Evolutionary conservation across 2,888 invertebrate species (phyloP).

Genomic region (Hirtodrosophila alboralis): DNA sequence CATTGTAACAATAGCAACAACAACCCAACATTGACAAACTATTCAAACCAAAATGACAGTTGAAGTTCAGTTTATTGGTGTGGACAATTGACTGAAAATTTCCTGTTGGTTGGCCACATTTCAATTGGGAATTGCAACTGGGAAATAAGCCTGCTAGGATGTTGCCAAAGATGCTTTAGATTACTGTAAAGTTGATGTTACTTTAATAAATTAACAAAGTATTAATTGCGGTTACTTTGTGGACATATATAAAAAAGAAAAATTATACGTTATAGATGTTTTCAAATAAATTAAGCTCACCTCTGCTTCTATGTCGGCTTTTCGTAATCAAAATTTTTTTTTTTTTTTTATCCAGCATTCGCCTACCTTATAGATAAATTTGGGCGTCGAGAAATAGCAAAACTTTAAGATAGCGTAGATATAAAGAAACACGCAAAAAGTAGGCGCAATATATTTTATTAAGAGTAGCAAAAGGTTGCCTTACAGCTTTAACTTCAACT

Average conservation of each 20-base stretch:
- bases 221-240: too few species aligned
- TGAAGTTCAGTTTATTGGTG: slow-evolving; percentile 19
- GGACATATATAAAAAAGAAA: too few species aligned
- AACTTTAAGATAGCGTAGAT: slow-evolving; percentile 57
- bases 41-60: slow-evolving; percentile 49
- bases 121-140: background rate
- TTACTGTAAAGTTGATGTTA: too few species aligned
- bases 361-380: slow-evolving; percentile 45
- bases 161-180: slow-evolving; percentile 3
- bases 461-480: slow-evolving; percentile 47
- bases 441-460: slow-evolving; percentile 72
- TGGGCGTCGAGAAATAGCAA: slow-evolving; percentile 53
- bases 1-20: slow-evolving; percentile 69
- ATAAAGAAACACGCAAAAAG: slow-evolving; percentile 32
- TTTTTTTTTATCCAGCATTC: slow-evolving; percentile 25
- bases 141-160: slow-evolving; percentile 4
- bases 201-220: too few species aligned
- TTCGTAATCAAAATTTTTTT: slow-evolving; percentile 5
- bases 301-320: background rate
- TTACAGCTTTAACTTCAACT: slow-evolving; percentile 22
- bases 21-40: slow-evolving; percentile 34
- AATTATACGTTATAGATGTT: too few species aligned
- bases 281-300: too few species aligned
- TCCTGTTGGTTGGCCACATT: slow-evolving; percentile 34
- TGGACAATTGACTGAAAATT: slow-evolving; percentile 38